phyloP scores from a whole-genome alignment of 2,113 vertebrate genomes.

The Carettochelys insculpta region DNA sequence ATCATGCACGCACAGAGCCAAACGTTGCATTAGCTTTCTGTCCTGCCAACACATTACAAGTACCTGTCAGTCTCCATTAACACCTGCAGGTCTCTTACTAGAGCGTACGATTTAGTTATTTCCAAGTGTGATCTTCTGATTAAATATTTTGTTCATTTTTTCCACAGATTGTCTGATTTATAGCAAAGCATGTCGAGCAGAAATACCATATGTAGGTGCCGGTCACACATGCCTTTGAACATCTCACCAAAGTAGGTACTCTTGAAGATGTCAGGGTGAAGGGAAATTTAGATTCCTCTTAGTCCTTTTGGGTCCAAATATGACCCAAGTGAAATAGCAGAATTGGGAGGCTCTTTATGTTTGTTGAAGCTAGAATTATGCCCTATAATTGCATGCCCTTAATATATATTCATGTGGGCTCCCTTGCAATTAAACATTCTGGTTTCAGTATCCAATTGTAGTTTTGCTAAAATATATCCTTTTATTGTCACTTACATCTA shows the following conservation, averaged over 20 bases:
- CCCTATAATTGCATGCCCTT: constrained; percentile 9
- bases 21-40: neutral
- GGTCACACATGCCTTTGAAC: neutral
- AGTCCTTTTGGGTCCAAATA: constrained; percentile 36
- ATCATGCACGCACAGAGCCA: neutral
- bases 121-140: neutral
- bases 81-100: neutral
- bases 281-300: constrained; percentile 3
- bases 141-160: neutral
- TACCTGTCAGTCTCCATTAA: neutral
- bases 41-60: neutral
- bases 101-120: neutral
- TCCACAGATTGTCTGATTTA: neutral
- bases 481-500: neutral
- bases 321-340: neutral
- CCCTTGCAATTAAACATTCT: constrained; percentile 44
- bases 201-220: neutral
- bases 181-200: neutral
- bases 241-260: neutral
- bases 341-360: constrained; percentile 13
- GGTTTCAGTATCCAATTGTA: constrained; percentile 33
- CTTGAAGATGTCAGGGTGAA: neutral
- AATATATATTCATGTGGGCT: constrained; percentile 25
- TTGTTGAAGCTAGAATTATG: constrained; percentile 50
- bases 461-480: constrained; percentile 30